These are phyloP conservation scores for Pagrus major DNA, from an alignment of 2,113 vertebrate species.

Conservation along the genomic window DNA sequence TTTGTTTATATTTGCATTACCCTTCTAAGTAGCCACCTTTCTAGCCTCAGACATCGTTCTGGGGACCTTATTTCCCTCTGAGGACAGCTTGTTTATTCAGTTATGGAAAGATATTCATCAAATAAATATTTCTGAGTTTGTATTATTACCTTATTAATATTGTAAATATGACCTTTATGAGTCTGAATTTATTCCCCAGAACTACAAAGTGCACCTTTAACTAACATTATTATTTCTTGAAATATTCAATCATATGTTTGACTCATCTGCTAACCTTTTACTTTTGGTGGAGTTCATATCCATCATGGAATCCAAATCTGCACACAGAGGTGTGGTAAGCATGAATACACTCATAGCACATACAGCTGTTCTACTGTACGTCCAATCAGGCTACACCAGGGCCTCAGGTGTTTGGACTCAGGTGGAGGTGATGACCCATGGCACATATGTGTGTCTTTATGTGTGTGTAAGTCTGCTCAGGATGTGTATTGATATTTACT, in stretches of 20 bases:
- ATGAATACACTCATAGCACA: not conserved
- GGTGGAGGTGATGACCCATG: constrained; percentile 61
- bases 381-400: not conserved
- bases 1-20: too few relatives aligned
- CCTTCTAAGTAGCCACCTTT: too few relatives aligned
- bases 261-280: not conserved
- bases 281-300: not conserved
- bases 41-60: too few relatives aligned
- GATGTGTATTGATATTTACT: constrained; percentile 25
- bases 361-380: constrained; percentile 21
- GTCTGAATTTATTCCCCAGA: too few relatives aligned
- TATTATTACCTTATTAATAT: too few relatives aligned
- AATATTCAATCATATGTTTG: not conserved
- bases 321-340: not conserved
- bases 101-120: too few relatives aligned
- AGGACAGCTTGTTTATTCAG: too few relatives aligned
- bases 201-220: too few relatives aligned
- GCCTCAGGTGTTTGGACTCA: constrained; percentile 57
- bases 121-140: too few relatives aligned
- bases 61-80: too few relatives aligned
- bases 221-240: not conserved
- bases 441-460: constrained; percentile 12
- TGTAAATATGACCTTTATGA: too few relatives aligned
- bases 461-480: not conserved
- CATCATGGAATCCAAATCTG: not conserved